Evolutionary conservation across 2,797 vertebrate genomes (phyloP).

Genomic region (Ptychadena robeensis): DNA sequence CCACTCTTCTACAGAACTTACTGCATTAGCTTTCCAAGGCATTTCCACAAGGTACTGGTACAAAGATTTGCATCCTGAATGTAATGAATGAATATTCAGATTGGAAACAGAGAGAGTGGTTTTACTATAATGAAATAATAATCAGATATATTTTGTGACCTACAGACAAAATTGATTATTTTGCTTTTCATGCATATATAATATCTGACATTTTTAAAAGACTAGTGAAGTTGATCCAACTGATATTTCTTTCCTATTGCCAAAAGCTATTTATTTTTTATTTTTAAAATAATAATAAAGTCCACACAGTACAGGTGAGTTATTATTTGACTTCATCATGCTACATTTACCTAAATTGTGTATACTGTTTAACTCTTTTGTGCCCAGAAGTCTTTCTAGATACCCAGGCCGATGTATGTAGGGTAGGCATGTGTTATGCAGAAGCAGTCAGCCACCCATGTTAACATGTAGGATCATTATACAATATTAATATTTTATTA

Average conservation of each 20-base stretch:
- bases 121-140: constrained; percentile 25
- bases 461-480: no score
- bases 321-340: background rate
- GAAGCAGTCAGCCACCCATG: no score
- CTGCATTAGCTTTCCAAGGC: background rate
- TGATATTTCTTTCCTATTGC: constrained; percentile 11
- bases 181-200: constrained; percentile 14
- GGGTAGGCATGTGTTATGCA: no score
- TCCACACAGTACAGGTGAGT: no score
- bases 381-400: no score
- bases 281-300: no score
- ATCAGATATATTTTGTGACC: constrained; percentile 11
- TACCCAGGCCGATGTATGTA: no score
- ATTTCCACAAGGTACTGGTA: background rate
- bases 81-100: constrained; percentile 4
- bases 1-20: no score
- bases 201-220: constrained; percentile 11
- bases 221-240: background rate
- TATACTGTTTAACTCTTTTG: no score
- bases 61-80: background rate
- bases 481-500: no score
- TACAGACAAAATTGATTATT: constrained; percentile 5
- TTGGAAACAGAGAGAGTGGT: background rate
- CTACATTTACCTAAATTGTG: background rate
- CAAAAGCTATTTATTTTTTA: constrained; percentile 5